These are phyloP conservation scores for Cheilosia grossa DNA, from an alignment of 2,888 invertebrate species.

Conservation along the genomic window DNA sequence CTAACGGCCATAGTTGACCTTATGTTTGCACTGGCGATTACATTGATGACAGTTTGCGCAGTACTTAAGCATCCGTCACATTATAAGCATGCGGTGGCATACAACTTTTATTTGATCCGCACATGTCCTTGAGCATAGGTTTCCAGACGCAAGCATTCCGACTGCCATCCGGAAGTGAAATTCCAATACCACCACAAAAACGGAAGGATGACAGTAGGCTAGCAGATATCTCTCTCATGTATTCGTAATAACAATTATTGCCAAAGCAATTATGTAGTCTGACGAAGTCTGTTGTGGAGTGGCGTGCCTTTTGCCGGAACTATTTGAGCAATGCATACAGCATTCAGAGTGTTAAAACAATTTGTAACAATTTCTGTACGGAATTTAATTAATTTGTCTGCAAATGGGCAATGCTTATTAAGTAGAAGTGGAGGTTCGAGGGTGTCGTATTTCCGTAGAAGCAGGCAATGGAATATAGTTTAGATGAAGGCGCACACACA, in stretches of 20 bases:
- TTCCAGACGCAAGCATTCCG: background rate
- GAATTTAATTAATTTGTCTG: conserved; percentile 3
- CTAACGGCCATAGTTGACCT: conserved; percentile 13
- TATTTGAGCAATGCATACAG: background rate
- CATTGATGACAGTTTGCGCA: conserved; percentile 46
- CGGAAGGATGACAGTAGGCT: background rate
- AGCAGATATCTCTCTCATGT: background rate
- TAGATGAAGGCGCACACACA: too few species aligned
- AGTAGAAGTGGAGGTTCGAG: background rate
- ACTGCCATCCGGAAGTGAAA: background rate
- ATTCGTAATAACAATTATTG: conserved; percentile 15
- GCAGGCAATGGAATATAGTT: too few species aligned
- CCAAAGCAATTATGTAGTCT: background rate
- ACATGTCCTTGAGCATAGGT: conserved; percentile 15
- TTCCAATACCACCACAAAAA: background rate
- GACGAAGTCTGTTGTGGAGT: background rate
- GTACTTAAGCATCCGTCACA: conserved; percentile 28
- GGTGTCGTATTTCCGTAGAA: background rate
- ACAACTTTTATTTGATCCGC: conserved; percentile 53
- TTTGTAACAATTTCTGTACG: background rate
- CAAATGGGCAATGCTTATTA: background rate
- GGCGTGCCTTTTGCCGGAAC: background rate
- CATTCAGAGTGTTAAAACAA: background rate
- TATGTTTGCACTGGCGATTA: conserved; percentile 36
- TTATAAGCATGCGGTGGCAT: conserved; percentile 22